A percentile compares a stretch with the other conserved stretches of the same genome.
Conservation (phyloP, 2,113 vertebrate species). For the Choloepus hoffmanni region DNA sequence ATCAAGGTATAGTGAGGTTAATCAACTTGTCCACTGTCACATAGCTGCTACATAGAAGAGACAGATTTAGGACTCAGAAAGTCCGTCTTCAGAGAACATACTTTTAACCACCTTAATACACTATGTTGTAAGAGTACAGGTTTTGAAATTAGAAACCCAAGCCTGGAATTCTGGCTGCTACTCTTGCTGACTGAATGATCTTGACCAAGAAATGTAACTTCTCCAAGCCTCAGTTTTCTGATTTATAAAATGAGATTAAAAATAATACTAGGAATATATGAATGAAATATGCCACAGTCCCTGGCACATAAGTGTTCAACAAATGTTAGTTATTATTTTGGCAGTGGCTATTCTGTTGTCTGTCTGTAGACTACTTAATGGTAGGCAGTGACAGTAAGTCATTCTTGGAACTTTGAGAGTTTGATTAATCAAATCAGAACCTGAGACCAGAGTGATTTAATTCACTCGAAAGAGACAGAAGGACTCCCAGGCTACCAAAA, state of each 20-base stretch:
- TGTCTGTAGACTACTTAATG: neutral
- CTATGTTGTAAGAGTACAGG: neutral
- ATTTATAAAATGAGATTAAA: constrained; percentile 43
- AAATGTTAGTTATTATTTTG: constrained; percentile 62
- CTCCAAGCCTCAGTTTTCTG: constrained; percentile 35
- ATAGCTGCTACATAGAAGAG: neutral
- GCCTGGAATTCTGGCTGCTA: neutral
- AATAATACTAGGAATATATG: constrained; percentile 48
- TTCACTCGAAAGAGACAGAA: neutral
- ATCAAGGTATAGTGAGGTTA: neutral
- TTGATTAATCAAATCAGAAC: constrained; percentile 45
- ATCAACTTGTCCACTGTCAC: neutral
- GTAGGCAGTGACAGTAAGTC: constrained; percentile 48
- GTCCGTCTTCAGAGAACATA: neutral
- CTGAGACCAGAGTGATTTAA: neutral
- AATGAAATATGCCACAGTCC: neutral
- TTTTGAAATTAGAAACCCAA: constrained; percentile 30
- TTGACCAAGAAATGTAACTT: neutral
- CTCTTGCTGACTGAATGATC: neutral
- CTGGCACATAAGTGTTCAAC: constrained; percentile 40
- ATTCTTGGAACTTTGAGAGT: constrained; percentile 37
- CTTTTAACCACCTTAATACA: neutral
- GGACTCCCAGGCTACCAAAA: neutral
- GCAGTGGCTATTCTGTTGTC: neutral
- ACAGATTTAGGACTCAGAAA: neutral